phyloP scores from a whole-genome alignment of 2,797 vertebrate species.

The Cyclura pinguis region DNA sequence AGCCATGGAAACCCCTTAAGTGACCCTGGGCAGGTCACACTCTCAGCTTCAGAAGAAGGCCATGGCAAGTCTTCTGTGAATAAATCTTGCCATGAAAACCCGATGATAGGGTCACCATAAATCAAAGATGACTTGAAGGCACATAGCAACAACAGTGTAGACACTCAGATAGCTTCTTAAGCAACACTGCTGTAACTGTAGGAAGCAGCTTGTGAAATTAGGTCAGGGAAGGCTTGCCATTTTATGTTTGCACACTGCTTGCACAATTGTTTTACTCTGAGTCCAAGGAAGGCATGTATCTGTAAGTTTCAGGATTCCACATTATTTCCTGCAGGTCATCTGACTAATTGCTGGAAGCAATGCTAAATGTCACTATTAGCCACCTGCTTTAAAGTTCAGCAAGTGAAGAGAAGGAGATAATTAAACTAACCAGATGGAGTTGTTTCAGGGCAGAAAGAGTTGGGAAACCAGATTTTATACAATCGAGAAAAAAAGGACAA shows the following conservation, averaged over 20 bases:
- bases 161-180: not conserved
- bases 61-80: no score
- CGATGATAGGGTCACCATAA: no score
- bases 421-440: not conserved
- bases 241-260: not conserved
- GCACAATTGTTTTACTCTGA: constrained; percentile 15
- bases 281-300: constrained; percentile 25
- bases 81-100: no score
- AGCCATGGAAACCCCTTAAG: no score
- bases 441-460: constrained; percentile 17
- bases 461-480: not conserved
- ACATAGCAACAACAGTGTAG: not conserved
- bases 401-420: not conserved
- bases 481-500: not conserved
- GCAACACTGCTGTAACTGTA: not conserved
- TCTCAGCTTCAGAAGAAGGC: no score
- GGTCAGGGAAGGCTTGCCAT: not conserved
- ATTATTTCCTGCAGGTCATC: constrained; percentile 30
- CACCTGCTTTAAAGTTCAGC: constrained; percentile 30
- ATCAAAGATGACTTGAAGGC: no score
- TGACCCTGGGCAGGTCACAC: no score
- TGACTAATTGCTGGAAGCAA: constrained; percentile 46
- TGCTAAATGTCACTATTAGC: constrained; percentile 3
- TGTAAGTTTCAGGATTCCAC: constrained; percentile 19
- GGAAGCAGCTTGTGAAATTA: not conserved